A percentile compares a stretch with the other conserved stretches of the same genome.
These are phyloP conservation scores for Gymnothorax reevesii DNA, from an alignment of 2,797 vertebrate genomes.

Conservation along the genomic window DNA sequence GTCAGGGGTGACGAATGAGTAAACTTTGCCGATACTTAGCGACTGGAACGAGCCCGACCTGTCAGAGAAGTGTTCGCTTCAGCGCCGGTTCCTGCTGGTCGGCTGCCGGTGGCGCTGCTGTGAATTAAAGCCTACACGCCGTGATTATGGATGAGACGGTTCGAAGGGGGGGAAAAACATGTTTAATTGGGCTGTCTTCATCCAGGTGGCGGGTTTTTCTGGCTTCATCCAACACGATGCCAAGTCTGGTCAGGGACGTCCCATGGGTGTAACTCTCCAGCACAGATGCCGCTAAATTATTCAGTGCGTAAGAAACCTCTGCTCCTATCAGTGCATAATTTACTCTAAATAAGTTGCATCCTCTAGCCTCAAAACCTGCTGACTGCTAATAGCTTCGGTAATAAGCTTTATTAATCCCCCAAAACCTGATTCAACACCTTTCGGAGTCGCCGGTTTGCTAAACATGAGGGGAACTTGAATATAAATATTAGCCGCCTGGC, in stretches of 20 bases:
- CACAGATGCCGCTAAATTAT: not conserved
- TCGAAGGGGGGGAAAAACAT: not conserved
- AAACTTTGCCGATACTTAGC: too few relatives aligned
- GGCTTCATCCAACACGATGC: not conserved
- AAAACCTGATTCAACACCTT: not conserved
- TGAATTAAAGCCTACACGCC: not conserved
- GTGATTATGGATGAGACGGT: not conserved
- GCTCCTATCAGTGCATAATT: not conserved
- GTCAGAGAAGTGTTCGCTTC: not conserved
- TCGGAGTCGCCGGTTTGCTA: not conserved
- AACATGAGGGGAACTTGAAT: not conserved
- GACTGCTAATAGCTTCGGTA: not conserved
- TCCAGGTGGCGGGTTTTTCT: not conserved
- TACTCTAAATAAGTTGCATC: not conserved
- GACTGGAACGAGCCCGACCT: too few relatives aligned
- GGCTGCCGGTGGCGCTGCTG: not conserved
- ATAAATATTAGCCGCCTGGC: not conserved
- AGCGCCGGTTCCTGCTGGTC: not conserved
- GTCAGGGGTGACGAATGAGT: too few relatives aligned
- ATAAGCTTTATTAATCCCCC: not conserved
- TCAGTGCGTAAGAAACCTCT: not conserved
- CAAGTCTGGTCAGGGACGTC: not conserved
- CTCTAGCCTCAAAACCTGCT: not conserved
- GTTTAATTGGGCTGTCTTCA: slow-evolving; percentile 2
- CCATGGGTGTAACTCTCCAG: not conserved